Base-by-base conservation (phyloP, 2,888 invertebrate species). In the Nephrotoma guestfalica region DNA sequence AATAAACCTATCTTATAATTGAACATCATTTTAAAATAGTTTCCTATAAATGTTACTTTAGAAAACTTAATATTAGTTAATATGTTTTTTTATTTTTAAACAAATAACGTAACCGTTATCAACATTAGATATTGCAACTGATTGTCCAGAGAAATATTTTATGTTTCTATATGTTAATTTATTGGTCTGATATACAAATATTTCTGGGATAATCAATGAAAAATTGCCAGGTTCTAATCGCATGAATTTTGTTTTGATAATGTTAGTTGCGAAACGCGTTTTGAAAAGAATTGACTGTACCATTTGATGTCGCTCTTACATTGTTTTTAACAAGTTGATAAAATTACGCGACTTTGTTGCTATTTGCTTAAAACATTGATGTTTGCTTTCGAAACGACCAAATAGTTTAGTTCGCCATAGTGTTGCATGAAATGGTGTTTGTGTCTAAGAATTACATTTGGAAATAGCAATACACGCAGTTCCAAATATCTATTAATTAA, bases 381-480 rank as follows among this genome's bases (percentile, higher is more conserved):
- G 42, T 42, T 42, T 6, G 42, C 42, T 42, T 42, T 6, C 42
- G 42, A 42, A 42, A 42, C 42, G 42, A 42, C 4, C 42, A 6
- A 6, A 42, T 6, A 42, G 6, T 42, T 42, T 42, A 42, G n/a
- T n/a, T n/a, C n/a, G n/a, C n/a, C n/a, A n/a, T n/a, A n/a, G n/a
- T n/a, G n/a, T n/a, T n/a, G n/a, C n/a, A n/a, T n/a, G n/a, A n/a
- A n/a, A n/a, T n/a, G n/a, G n/a, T n/a, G n/a, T n/a, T n/a, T n/a
- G n/a, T n/a, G n/a, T n/a, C n/a, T n/a, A n/a, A n/a, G n/a, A n/a
- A n/a, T n/a, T n/a, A n/a, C n/a, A n/a, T 11, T 41, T 15, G 88
- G 87, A 87, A 88, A 87, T 42, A 86, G 85, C 4, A 83, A 47
- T 86, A 15, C 71, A 51, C 87, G 9, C n/a, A 40, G 51, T 51